These are phyloP conservation scores for Phalloptychus januarius DNA, from an alignment of 2,797 vertebrate species.

Conservation along the genomic window DNA sequence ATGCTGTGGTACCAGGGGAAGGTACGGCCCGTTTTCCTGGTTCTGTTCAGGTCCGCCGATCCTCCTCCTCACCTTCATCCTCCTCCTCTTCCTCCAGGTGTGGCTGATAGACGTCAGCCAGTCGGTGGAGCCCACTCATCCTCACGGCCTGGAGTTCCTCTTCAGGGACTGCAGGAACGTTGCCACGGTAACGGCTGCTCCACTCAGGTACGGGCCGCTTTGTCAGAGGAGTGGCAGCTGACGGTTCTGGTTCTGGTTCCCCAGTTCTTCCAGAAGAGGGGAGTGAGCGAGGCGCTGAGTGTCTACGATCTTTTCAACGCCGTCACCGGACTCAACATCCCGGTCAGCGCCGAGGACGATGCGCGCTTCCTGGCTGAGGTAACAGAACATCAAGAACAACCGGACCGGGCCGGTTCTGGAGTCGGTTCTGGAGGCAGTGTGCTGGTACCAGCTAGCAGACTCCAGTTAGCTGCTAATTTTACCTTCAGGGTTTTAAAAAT, in stretches of 20 bases:
- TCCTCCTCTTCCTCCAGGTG: constrained; percentile 77
- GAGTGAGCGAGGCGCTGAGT: constrained; percentile 85
- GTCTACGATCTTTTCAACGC: constrained; percentile 92
- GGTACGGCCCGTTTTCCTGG: constrained; percentile 69
- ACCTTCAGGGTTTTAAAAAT: no score
- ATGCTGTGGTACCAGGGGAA: constrained; percentile 94
- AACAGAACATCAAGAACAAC: background rate
- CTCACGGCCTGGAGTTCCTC: constrained; percentile 94
- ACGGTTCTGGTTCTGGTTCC: background rate
- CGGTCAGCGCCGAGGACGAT: constrained; percentile 81
- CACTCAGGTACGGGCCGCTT: background rate
- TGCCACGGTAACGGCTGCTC: constrained; percentile 82
- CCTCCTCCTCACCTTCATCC: background rate
- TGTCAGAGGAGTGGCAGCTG: background rate
- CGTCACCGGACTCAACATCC: constrained; percentile 88
- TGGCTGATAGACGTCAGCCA: constrained; percentile 98
- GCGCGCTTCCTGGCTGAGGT: constrained; percentile 93
- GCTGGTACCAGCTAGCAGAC: no score
- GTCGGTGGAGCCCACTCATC: constrained; percentile 94
- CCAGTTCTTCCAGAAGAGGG: constrained; percentile 95
- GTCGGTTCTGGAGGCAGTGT: background rate
- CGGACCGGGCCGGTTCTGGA: background rate
- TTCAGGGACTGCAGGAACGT: constrained; percentile 97
- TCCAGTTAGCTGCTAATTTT: no score
- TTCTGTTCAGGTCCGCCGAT: background rate